Evolutionary conservation across 2,113 vertebrate species (phyloP), one percentile per base, ranked within the genome.

Genomic region (Tor tambroides): DNA sequence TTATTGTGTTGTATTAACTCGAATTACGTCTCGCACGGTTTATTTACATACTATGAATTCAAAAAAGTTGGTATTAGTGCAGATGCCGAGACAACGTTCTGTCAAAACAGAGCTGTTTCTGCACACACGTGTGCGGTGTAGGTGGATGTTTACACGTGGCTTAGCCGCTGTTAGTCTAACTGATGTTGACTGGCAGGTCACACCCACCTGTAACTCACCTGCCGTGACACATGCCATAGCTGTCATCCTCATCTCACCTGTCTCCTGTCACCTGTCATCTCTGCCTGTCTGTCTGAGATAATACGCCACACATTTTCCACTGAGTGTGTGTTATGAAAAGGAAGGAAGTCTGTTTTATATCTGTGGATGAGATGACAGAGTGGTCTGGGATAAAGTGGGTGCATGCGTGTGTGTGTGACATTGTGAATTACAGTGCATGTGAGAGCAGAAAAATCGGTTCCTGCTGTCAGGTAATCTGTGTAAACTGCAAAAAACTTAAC

Each of bases 141-240:
- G 35, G 85, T 74, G 85, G 46, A 67, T 80, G 38, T 85, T 65
- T 81, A 43, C 43, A 10, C 12, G n/a, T 76, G 67, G 21, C 30
- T 71, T 56, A 59, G 54, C 32, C 38, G n/a, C 15, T 28, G 28
- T 17, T 67, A 78, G 41, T 38, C 28, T 63, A 67, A 77, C 61
- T 84, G 83, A 88, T 88, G 82, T 87, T 80, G 85, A 89, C 35
- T 87, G 86, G 80, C 77, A 85, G 86, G 78, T 76, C 82, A 87
- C 83, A 30, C 85, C 78, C 65, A 59, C 79, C 61, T 28, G 86
- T 85, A 56, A 41, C 49, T 83, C 83, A 83, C 83, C 74, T 77
- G 77, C 79, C 26, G 14, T 65, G 89, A 86, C 86, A 74, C 84
- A 81, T 86, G 89, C 78, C 65, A 80, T 49, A 63, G 65, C 85